Conservation (phyloP, 1,140 invertebrate genomes). For the Heliconius eleuchia region DNA sequence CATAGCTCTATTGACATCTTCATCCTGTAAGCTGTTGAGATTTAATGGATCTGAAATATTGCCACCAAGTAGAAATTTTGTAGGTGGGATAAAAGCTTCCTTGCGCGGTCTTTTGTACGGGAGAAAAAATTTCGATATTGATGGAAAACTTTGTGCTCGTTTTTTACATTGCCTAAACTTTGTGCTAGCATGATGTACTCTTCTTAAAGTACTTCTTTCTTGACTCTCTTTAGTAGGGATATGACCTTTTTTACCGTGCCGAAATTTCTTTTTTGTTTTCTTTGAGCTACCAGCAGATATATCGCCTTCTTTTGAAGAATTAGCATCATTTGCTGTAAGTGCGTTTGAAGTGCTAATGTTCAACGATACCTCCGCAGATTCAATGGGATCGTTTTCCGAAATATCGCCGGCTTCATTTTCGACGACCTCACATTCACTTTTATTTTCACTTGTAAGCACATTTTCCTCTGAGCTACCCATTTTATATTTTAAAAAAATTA, state of each 20-base stretch:
- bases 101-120: slow-evolving; percentile 87
- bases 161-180: slow-evolving; percentile 76
- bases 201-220: slow-evolving; percentile 66
- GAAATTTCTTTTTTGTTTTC: slow-evolving; percentile 74
- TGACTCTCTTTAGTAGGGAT: slow-evolving; percentile 63
- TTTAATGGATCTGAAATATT: slow-evolving; percentile 98
- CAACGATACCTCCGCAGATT: slow-evolving; percentile 48
- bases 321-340: slow-evolving; percentile 47
- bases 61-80: slow-evolving; percentile 96
- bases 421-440: slow-evolving; percentile 85
- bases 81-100: slow-evolving; percentile 89
- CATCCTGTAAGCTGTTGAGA: slow-evolving; percentile 94
- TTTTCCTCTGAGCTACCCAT: slow-evolving; percentile 73
- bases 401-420: slow-evolving; percentile 57
- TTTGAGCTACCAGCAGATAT: slow-evolving; percentile 49
- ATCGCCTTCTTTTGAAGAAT: slow-evolving; percentile 65
- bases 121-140: slow-evolving; percentile 83
- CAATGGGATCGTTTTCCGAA: slow-evolving; percentile 60
- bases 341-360: slow-evolving; percentile 78
- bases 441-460: slow-evolving; percentile 88
- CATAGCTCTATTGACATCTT: slow-evolving; percentile 91
- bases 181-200: slow-evolving; percentile 66
- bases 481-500: slow-evolving; percentile 39
- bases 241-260: slow-evolving; percentile 73
- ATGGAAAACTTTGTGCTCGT: slow-evolving; percentile 75